These are phyloP conservation scores for Corythornis cristatus DNA, from an alignment of 2,113 vertebrate genomes.

Conservation along the genomic window DNA sequence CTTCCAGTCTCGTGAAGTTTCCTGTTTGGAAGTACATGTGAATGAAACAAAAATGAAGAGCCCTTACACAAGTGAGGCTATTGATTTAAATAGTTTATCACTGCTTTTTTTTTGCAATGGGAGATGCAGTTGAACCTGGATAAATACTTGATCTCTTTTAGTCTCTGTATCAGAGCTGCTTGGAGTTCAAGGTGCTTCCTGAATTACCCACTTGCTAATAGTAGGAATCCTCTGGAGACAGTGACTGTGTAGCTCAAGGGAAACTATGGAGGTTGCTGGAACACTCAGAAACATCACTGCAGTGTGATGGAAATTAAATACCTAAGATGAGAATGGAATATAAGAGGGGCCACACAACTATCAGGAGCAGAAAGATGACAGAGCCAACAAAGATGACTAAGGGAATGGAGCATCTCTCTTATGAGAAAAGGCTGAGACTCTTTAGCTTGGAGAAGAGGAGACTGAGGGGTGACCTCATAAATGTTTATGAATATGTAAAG, in stretches of 20 bases:
- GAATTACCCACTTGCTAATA: neutral
- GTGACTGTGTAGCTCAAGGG: neutral
- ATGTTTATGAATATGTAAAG: too few species aligned
- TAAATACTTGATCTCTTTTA: neutral
- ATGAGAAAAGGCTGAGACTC: too few species aligned
- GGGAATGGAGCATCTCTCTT: too few species aligned
- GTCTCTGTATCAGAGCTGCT: neutral
- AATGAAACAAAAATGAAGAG: neutral
- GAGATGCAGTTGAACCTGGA: neutral
- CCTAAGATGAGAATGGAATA: neutral
- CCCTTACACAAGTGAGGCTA: constrained; percentile 37
- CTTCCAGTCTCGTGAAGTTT: constrained; percentile 70
- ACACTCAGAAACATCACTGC: neutral
- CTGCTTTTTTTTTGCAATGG: neutral
- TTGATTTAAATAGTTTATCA: neutral
- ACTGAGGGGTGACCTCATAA: too few species aligned
- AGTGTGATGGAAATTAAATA: neutral
- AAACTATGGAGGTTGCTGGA: neutral
- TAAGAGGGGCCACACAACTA: neutral
- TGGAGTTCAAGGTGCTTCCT: neutral
- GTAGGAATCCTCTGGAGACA: neutral
- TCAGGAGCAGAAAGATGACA: neutral
- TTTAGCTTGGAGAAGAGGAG: too few species aligned
- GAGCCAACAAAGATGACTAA: too few species aligned
- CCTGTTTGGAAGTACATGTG: constrained; percentile 53